Conservation (phyloP, 2,113 vertebrate species). For the Rhipidura dahli region DNA sequence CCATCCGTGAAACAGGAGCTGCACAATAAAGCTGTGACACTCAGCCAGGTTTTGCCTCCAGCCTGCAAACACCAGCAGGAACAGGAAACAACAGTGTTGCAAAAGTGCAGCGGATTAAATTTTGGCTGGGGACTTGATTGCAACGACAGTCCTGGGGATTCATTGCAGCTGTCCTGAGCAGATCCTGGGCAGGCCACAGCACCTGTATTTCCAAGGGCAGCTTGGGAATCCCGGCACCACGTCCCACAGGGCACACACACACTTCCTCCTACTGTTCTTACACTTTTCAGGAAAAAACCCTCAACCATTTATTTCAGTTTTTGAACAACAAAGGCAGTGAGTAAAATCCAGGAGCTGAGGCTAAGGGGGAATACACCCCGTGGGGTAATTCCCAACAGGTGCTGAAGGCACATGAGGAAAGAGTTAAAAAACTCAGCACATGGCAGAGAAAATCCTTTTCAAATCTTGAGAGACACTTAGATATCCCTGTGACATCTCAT, state of each 20-base stretch:
- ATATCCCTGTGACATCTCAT: constrained; percentile 45
- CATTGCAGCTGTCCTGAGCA: constrained; percentile 25
- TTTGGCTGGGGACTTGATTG: constrained; percentile 43
- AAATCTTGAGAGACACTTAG: not conserved
- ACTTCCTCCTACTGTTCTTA: constrained; percentile 43
- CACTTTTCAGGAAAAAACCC: constrained; percentile 35
- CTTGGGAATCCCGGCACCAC: not conserved
- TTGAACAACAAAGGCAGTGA: not conserved
- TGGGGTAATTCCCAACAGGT: not conserved
- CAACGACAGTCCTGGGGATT: constrained; percentile 30
- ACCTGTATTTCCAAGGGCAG: constrained; percentile 13
- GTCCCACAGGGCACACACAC: not conserved
- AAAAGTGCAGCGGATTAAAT: constrained; percentile 45
- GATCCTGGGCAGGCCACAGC: not conserved
- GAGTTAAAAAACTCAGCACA: not conserved
- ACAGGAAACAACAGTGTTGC: constrained; percentile 44
- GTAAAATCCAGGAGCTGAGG: not conserved
- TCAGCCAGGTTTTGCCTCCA: constrained; percentile 46
- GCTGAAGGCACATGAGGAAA: not conserved
- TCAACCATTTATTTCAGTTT: not conserved
- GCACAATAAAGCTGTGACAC: not conserved
- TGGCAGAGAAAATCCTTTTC: not conserved
- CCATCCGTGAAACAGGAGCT: not conserved
- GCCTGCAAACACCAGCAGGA: not conserved
- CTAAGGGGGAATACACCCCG: not conserved